Evolutionary conservation across 2,113 vertebrate species (phyloP).

Genomic region (Odocoileus virginianus): DNA sequence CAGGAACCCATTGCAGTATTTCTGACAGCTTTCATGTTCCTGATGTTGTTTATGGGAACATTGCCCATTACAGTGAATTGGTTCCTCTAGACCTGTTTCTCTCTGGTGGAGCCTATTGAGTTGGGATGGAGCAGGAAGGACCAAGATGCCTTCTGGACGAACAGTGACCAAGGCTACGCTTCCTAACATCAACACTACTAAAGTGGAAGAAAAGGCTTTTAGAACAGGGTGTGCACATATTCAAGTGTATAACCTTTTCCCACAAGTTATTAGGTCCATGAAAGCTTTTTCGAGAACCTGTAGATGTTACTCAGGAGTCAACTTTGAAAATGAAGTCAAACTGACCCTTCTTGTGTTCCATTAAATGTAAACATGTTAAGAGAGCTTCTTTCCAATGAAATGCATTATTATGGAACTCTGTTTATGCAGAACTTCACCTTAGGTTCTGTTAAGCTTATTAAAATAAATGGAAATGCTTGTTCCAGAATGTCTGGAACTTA

Average conservation of each 20-base stretch:
- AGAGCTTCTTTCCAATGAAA: not conserved
- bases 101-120: not conserved
- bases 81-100: not conserved
- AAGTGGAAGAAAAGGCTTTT: not conserved
- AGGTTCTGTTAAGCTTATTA: not conserved
- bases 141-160: not conserved
- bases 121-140: not conserved
- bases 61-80: not conserved
- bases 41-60: not conserved
- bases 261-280: not conserved
- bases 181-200: not conserved
- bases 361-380: constrained; percentile 3
- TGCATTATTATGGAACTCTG: not conserved
- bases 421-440: not conserved
- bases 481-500: not conserved
- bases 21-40: not conserved
- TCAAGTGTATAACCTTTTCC: not conserved
- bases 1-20: not conserved
- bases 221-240: not conserved
- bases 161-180: not conserved
- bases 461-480: constrained; percentile 27
- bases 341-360: not conserved
- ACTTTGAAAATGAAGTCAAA: constrained; percentile 35
- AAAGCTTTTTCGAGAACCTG: not conserved
- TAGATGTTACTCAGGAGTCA: not conserved